A percentile compares a stretch with the other conserved stretches of the same genome.
Conservation (phyloP, 2,888 invertebrate species). For the Caenorhabditis panamensis region DNA sequence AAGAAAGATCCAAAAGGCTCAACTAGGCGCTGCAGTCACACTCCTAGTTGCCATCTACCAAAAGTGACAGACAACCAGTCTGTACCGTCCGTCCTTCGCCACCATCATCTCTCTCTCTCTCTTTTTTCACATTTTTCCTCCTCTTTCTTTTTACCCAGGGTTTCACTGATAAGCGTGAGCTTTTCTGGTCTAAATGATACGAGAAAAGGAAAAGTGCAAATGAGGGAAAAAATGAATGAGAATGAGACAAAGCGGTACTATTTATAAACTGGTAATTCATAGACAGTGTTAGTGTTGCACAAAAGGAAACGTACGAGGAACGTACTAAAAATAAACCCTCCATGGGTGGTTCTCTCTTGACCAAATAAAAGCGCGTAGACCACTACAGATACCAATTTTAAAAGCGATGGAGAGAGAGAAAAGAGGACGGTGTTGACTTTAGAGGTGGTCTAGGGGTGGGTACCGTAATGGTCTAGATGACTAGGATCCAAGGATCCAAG, state of each 20-base stretch:
- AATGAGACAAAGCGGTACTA: no score
- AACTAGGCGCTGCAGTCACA: conserved; percentile 11
- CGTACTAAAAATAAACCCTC: conserved; percentile 18
- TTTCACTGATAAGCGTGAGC: not conserved
- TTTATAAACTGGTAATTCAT: no score
- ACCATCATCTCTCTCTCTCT: not conserved
- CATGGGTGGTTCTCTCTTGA: conserved; percentile 26
- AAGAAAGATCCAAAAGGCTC: not conserved
- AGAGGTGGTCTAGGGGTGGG: conserved; percentile 5
- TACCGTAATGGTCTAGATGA: no score
- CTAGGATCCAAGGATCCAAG: no score
- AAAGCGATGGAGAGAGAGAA: not conserved
- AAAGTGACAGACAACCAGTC: conserved; percentile 9
- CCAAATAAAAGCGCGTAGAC: conserved; percentile 39
- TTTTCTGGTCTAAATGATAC: no score
- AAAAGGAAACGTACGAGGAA: not conserved
- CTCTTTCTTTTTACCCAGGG: not conserved
- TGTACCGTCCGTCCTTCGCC: conserved; percentile 16
- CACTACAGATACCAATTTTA: conserved; percentile 17
- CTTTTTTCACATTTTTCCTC: not conserved
- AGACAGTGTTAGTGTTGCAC: no score
- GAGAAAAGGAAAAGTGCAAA: not conserved
- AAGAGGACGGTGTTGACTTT: conserved; percentile 7
- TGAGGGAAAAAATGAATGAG: no score
- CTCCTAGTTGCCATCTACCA: not conserved